Base-by-base conservation (phyloP, 2,888 invertebrate species). In the Synanthedon myopaeformis region DNA sequence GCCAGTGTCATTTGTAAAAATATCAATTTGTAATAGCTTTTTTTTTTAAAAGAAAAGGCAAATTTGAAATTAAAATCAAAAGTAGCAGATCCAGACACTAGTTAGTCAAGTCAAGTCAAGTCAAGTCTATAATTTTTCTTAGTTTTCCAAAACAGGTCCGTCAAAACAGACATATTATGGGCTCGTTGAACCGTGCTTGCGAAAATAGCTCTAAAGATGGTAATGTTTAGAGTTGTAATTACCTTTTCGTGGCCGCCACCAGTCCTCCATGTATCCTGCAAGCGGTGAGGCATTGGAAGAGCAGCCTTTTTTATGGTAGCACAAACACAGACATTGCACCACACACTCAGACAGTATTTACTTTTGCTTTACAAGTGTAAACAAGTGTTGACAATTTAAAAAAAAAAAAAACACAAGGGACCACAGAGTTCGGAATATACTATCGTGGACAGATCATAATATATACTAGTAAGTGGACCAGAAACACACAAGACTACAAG, bases 221-320 rank as follows among this genome's bases (percentile, higher is more conserved):
- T 10, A 35, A 70, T 72, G 79, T 79, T 79, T 76, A 76, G 72
- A 72, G 72, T 73, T 84, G 64, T 71, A 90, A 90, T 91, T 93
- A 96, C 96, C 96, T 96, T 96, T 96, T 84, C 96, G 92, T 84
- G 96, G 96, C 91, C 96, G 93, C 95, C 96, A 96, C 96, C 96
- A 96, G 91, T 96, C 96, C 94, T 96, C 96, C 94, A 95, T 95
- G 93, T 96, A 96, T 92, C 96, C 96, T 96, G 94, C 94, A 94
- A 95, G 93, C 89, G 93, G 92, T 89, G 94, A 94, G 91, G 95
- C 94, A 92, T 91, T 91, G 90, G 90, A 91, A 91, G 91, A 91
- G 82, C 86, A 83, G 88, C 88, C 88, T 88, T 88, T 76, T 82
- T 84, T 88, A 86, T 82, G 87, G 86, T 85, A 88, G 88, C 88